These are phyloP conservation scores for Nemopilema nomurai DNA, from an alignment of 30 jellyfish, hydroid and myxozoan genomes.

Conservation along the genomic window DNA sequence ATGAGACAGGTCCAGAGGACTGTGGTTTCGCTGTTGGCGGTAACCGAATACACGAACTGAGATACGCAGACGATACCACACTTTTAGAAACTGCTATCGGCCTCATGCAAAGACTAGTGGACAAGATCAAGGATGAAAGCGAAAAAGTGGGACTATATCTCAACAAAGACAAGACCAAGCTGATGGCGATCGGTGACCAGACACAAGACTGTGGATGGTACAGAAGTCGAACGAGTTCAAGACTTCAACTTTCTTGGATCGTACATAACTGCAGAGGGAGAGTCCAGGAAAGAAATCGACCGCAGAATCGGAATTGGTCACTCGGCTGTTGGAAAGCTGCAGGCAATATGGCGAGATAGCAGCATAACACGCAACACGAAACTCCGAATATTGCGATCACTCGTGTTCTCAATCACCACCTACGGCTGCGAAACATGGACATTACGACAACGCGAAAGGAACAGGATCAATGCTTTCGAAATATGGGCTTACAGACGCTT, in stretches of 20 bases:
- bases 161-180: slow-evolving; percentile 8
- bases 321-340: slow-evolving; percentile 11
- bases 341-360: background rate
- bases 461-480: slow-evolving; percentile 5
- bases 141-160: slow-evolving; percentile 12
- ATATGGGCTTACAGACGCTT: slow-evolving; percentile 1
- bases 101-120: slow-evolving; percentile 1
- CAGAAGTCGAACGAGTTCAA: slow-evolving; percentile 2
- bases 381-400: slow-evolving; percentile 10
- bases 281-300: background rate
- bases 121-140: slow-evolving; percentile 8
- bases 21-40: slow-evolving; percentile 7
- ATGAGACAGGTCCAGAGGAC: background rate
- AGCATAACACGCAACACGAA: background rate
- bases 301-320: slow-evolving; percentile 1
- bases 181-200: slow-evolving; percentile 5
- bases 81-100: background rate
- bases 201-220: slow-evolving; percentile 11
- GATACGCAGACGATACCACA: slow-evolving; percentile 44
- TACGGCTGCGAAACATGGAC: slow-evolving; percentile 14
- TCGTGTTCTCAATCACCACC: background rate
- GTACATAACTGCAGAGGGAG: background rate
- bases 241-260: slow-evolving; percentile 29
- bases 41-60: background rate
- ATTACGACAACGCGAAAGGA: background rate